These are phyloP conservation scores for Sphaerodactylus townsendi DNA, from an alignment of 2,113 vertebrate species.

Conservation along the genomic window DNA sequence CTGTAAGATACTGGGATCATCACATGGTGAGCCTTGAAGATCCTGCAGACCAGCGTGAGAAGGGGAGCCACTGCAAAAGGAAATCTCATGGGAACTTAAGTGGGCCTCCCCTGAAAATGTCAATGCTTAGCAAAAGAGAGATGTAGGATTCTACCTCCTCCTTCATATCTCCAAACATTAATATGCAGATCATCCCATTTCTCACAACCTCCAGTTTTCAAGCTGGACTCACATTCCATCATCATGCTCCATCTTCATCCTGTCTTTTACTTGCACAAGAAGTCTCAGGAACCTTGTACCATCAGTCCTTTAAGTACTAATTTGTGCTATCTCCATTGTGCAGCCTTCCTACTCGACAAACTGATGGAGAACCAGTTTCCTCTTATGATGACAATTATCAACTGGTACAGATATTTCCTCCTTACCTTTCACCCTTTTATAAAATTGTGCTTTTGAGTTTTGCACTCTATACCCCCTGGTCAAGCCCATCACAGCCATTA, in stretches of 20 bases:
- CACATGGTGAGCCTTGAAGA: no score
- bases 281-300: not conserved
- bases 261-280: not conserved
- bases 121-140: no score
- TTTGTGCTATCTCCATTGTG: not conserved
- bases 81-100: no score
- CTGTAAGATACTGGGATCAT: no score
- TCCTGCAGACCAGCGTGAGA: no score
- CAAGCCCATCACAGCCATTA: constrained; percentile 24
- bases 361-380: not conserved
- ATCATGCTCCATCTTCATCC: not conserved
- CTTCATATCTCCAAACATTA: not conserved
- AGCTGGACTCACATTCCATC: not conserved
- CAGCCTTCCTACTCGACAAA: not conserved
- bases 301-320: not conserved
- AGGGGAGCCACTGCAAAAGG: no score
- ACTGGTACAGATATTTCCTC: constrained; percentile 14
- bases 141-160: no score
- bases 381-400: constrained; percentile 6
- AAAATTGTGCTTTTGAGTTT: constrained; percentile 57
- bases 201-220: not conserved
- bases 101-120: no score
- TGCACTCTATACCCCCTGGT: constrained; percentile 32
- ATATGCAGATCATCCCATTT: not conserved
- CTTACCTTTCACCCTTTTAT: constrained; percentile 36